Evolutionary conservation across 2,113 vertebrate species (phyloP).

Genomic region (Urocynchramus pylzowi): DNA sequence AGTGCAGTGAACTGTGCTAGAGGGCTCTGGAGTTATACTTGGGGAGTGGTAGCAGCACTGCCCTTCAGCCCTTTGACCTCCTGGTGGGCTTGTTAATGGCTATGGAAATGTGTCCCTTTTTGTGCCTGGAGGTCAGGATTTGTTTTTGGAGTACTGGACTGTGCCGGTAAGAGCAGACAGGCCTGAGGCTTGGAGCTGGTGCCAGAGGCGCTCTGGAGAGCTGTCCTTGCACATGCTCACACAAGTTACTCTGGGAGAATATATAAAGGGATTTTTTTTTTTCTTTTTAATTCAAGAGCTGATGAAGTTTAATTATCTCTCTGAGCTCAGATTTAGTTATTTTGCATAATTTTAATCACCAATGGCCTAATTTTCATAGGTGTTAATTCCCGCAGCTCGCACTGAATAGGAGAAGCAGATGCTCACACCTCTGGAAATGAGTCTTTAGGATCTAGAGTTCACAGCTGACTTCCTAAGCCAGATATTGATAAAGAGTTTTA

Average conservation of each 20-base stretch:
- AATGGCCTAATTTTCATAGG: slow-evolving; percentile 21
- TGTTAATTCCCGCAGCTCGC: background rate
- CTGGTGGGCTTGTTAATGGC: background rate
- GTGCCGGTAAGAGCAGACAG: background rate
- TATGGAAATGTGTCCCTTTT: background rate
- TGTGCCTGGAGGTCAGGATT: background rate
- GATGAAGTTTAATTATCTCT: slow-evolving; percentile 43
- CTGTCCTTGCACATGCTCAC: background rate
- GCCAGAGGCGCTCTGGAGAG: fast-evolving
- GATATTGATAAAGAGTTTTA: background rate
- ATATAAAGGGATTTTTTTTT: background rate
- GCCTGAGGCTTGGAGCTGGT: background rate
- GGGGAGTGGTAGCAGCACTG: fast-evolving
- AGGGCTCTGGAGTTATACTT: background rate
- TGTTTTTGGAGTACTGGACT: background rate
- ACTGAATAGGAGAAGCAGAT: background rate
- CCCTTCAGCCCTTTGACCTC: background rate
- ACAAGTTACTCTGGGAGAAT: background rate
- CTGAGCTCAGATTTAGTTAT: slow-evolving; percentile 22
- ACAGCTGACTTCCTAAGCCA: background rate
- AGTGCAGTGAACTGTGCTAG: background rate
- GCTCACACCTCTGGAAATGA: slow-evolving; percentile 1
- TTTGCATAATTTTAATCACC: slow-evolving; percentile 52
- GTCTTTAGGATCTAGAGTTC: background rate
- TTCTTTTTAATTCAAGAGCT: background rate